These are phyloP conservation scores for Habroteleia sp. DNA, from an alignment of 2,888 invertebrate species.

Conservation along the genomic window DNA sequence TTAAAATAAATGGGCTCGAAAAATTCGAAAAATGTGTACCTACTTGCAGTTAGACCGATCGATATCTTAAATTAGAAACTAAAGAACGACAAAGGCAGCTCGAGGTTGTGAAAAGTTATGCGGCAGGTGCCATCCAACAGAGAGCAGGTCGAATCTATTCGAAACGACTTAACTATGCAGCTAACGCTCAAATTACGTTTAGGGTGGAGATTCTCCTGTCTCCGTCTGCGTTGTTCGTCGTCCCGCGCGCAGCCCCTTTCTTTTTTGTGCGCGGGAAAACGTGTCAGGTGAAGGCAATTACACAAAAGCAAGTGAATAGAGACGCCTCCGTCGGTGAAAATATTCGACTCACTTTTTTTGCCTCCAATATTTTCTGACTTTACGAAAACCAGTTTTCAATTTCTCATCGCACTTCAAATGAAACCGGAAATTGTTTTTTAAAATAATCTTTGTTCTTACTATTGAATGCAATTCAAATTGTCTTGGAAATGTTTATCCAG, in stretches of 20 bases:
- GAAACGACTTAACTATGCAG: slow-evolving; percentile 27
- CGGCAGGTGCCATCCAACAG: slow-evolving; percentile 55
- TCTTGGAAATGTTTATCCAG: too few species aligned
- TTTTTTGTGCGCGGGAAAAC: slow-evolving; percentile 11
- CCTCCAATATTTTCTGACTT: slow-evolving; percentile 4
- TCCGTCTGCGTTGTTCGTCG: neutral
- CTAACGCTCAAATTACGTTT: slow-evolving; percentile 45
- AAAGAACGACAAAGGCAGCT: too few species aligned
- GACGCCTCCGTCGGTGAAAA: slow-evolving; percentile 2
- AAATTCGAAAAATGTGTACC: too few species aligned
- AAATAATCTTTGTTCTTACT: too few species aligned
- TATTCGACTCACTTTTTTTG: slow-evolving; percentile 16
- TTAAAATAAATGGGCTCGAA: too few species aligned
- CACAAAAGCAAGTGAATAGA: slow-evolving; percentile 22
- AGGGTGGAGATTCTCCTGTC: slow-evolving; percentile 14
- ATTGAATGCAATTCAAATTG: too few species aligned
- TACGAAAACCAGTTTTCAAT: slow-evolving; percentile 23
- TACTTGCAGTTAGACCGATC: too few species aligned
- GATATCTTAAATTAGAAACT: too few species aligned
- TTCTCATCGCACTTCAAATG: neutral
- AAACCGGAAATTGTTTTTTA: too few species aligned
- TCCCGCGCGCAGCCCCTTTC: neutral
- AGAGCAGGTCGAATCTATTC: slow-evolving; percentile 41
- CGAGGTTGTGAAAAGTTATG: slow-evolving; percentile 53
- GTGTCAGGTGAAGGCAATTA: slow-evolving; percentile 24